Evolutionary conservation across 2,888 invertebrate species (phyloP), one percentile per base, ranked within the genome.

Genomic region (Tetropium fuscum): DNA sequence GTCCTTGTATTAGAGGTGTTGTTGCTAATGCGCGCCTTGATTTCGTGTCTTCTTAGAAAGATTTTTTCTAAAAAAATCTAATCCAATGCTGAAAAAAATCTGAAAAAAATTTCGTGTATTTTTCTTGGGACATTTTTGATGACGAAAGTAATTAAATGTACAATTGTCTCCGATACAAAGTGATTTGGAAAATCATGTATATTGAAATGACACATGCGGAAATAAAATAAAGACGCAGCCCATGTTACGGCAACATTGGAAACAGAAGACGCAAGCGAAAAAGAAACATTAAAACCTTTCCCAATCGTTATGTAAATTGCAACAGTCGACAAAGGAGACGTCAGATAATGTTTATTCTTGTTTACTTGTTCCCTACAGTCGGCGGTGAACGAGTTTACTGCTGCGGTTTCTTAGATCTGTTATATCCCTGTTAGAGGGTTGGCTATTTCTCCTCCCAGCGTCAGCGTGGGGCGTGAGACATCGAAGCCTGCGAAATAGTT

Each of bases 401-500:
- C 41, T 45, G 54, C 10, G 54, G 54, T 45, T 44, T 44, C 45
- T 45, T 55, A 36, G 44, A 36, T 55, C 34, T 32, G 44, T 15
- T 22, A 10, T 22, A n/a, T 47, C 47, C 45, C 32, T 10, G 11
- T 18, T 10, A n/a, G 27, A 13, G 25, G 54, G 53, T 11, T 13
- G 47, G 38, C 45, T 19, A 22, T 43, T 51, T 15, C 34, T 20
- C 44, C 34, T 13, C 53, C 53, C 44, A 20, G 27, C 36, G 22
- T 18, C 44, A 20, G 27, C 36, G 22, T 18, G 45, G 45, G 36
- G 34, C 47, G 54, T 34, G 54, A 38, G 54, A 55, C 45, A 55
- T 55, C 20, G 54, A 45, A 27, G 32, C 38, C 45, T 55, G 38
- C 25, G 54, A 55, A 45, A 34, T 44, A 44, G 54, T 55, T 55